Conservation (phyloP, 2,797 vertebrate species). For the Lateolabrax maculatus region DNA sequence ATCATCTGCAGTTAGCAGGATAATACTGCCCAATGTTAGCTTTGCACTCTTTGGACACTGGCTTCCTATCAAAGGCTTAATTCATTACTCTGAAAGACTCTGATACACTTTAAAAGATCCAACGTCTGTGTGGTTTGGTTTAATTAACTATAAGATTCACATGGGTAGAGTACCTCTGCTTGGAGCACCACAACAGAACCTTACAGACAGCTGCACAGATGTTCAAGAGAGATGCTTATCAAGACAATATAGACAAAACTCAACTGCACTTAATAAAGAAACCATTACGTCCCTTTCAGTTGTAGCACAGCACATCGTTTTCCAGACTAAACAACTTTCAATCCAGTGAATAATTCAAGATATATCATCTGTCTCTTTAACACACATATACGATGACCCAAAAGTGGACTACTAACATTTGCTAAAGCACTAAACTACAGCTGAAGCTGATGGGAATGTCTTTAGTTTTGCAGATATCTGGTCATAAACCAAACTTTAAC, state of each 20-base stretch:
- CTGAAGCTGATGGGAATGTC: background rate
- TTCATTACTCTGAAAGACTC: slow-evolving; percentile 20
- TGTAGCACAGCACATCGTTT: background rate
- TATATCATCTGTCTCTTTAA: background rate
- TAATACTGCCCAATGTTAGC: slow-evolving; percentile 43
- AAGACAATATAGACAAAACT: background rate
- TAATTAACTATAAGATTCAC: background rate
- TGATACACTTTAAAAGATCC: background rate
- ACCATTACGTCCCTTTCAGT: background rate
- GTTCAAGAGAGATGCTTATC: slow-evolving; percentile 15
- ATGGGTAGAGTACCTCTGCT: background rate
- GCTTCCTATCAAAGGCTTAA: slow-evolving; percentile 24
- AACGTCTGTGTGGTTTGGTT: background rate
- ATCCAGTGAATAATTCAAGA: background rate
- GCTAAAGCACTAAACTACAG: background rate
- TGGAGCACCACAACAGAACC: background rate
- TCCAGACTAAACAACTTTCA: background rate
- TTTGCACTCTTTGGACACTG: slow-evolving; percentile 31
- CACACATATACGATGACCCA: background rate
- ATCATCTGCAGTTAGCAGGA: slow-evolving; percentile 52
- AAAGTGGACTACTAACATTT: background rate
- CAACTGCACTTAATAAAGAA: background rate
- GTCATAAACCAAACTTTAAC: too few relatives aligned
- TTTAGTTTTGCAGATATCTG: background rate
- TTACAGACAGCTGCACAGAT: background rate